Base-by-base conservation (phyloP, 1,140 invertebrate species). In the Phymastichus coffea region DNA sequence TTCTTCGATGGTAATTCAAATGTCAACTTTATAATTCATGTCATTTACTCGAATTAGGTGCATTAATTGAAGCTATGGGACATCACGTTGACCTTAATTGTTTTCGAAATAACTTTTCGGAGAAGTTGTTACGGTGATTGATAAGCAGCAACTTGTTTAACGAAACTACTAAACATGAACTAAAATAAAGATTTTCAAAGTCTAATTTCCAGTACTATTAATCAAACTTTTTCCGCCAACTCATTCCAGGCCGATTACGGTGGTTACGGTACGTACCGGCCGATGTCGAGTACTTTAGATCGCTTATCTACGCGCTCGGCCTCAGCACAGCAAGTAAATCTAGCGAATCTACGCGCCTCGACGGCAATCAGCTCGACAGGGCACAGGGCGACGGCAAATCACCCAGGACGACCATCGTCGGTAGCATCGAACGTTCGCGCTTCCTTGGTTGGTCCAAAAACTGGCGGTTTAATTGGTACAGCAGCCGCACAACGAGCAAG, bases 401-500 rank as follows among this genome's bases (percentile, higher is more conserved):
- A 20, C 43, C 2, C 22, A 26, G 9, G 28, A 48, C 10, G 37
- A 19, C 2, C 35, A 33, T 33, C 28, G 12, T 33, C 28, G 12
- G 78, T 75, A 7, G 73, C 77, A 23, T 75, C 76, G 1, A 77
- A 70, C 41, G 72, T 74, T 4, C 70, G 77, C 25, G 66, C 75
- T 9, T 70, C 77, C 12, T 49, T 79, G 17, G 65, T 67, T 6
- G 67, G 66, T 51, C 76, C 78, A 59, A 79, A 79, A 63, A 59
- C 75, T 3, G 43, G 6, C 7, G 37, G 48, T 1, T 41, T 59
- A 1, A 52, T 77, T 20, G 67, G 60, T 40, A 71, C 70, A 47
- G 69, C 80, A 46, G 74, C 78, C 4, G 81, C 79, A 63, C 82
- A 87, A 61, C 79, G 87, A 9, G 87, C 88, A 1, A 85, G 87